Evolutionary conservation across 2,888 invertebrate species (phyloP), one percentile per base, ranked within the genome.

Genomic region (Cheilosia urbana): DNA sequence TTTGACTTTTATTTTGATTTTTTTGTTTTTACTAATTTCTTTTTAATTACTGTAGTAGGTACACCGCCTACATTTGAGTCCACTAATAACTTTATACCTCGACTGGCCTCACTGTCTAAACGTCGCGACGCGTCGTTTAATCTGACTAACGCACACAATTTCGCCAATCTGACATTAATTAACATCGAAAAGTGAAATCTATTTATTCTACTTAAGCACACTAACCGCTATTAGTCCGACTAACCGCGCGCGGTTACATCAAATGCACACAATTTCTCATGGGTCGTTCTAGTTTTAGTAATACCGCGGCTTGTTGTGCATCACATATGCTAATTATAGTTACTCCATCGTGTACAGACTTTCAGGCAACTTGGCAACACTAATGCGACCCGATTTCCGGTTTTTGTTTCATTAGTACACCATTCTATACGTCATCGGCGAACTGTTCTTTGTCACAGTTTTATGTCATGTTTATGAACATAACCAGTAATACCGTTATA

Each of bases 171-270:
- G 42, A 42, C 60, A n/a, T n/a, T n/a, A 82, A 77, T 72, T 77
- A 69, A 51, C 73, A 69, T 42, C 57, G 37, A 68, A 72, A 78
- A 83, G 83, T 83, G 83, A 83, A 83, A 83, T 57, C 68, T 63
- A 17, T 34, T 57, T 65, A 9, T 65, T 24, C 13, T 45, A 17
- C 1, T 2, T 9, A 21, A 11, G 9, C 6, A 49, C 47, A n/a
- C n/a, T n/a, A n/a, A n/a, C n/a, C n/a, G n/a, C n/a, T n/a, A n/a
- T n/a, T n/a, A n/a, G n/a, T n/a, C n/a, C n/a, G n/a, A n/a, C 37
- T 47, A 68, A 75, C 45, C 60, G 9, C 34, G 27, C 60, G 6
- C 34, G 37, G 58, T 81, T 81, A 63, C 58, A 76, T 71, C 76
- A 78, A 78, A 30, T 77, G 68, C 62, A 62, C 45, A 21, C 27